Evolutionary conservation across 2,113 vertebrate genomes (phyloP).

Genomic region (Podilymbus podiceps): DNA sequence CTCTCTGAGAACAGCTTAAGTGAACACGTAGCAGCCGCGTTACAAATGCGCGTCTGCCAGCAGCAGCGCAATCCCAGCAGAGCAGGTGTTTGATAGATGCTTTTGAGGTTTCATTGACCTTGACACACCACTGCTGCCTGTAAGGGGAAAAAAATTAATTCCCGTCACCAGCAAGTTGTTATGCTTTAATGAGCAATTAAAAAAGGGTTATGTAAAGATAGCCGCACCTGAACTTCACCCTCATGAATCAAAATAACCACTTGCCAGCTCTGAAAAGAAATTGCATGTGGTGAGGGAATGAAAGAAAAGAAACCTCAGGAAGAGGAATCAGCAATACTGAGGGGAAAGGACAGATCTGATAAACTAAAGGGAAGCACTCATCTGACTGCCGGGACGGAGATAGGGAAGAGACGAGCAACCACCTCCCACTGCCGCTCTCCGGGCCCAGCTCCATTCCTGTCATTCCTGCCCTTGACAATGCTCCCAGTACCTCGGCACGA

Average conservation of each 20-base stretch:
- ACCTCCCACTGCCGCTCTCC: background rate
- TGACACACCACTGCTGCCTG: conserved; percentile 1
- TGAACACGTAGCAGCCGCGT: background rate
- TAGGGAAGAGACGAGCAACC: background rate
- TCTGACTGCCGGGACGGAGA: background rate
- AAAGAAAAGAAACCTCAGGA: background rate
- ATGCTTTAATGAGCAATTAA: conserved; percentile 28
- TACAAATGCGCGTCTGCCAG: background rate
- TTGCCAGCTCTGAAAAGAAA: background rate
- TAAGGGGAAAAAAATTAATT: background rate
- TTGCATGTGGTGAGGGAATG: background rate
- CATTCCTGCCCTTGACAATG: background rate
- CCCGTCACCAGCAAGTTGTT: conserved; percentile 11
- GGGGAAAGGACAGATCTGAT: background rate
- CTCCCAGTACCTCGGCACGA: fast-evolving
- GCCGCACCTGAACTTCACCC: background rate
- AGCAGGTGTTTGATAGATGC: background rate
- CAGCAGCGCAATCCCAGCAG: background rate
- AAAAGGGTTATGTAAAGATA: conserved; percentile 43
- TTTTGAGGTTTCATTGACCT: conserved; percentile 25
- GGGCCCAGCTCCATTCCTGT: background rate
- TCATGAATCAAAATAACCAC: background rate
- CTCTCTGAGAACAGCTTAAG: background rate
- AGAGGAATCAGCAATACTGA: background rate
- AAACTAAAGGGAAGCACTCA: background rate